Base-by-base conservation (phyloP, 2,888 invertebrate genomes). In the Cecidostiba fungosa region DNA sequence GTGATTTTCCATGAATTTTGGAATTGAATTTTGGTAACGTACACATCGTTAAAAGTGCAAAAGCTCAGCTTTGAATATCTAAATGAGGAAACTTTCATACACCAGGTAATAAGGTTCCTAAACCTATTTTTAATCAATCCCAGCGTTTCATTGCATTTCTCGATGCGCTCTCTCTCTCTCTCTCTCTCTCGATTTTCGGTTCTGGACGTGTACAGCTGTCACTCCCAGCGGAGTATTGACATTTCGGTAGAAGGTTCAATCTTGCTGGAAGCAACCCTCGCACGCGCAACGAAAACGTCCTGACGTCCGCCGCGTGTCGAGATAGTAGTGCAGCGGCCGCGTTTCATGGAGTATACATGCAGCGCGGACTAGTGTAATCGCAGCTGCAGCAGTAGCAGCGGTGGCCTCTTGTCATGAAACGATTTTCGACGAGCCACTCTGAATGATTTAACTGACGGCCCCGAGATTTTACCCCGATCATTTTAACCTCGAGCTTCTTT, bases 161-260 rank as follows among this genome's bases (percentile, higher is more conserved):
- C 54, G n/a, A 54, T 6, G n/a, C 69, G 29, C 32, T 69, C 16
- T 3, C 69, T 69, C 69, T 10, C 29, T 69, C 29, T 26, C 66
- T 66, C 69, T 12, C 69, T 32, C 29, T 29, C 29, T 23, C 39
- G 32, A 36, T 72, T 32, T 39, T 29, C 29, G 29, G 26, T 26
- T 66, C 10, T 10, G 2, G 23, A 8, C 59, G 23, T 23, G 23
- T 59, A 23, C 59, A n/a, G 19, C 39, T 39, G 32, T 39, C 39
- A 12, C 39, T 72, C 72, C 72, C 72, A 19, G 16, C 72, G 72
- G 39, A 36, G 39, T 32, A 39, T n/a, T 36, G 72, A 72, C 39
- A 39, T 23, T 43, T 43, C n/a, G 39, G 39, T 36, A 39, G 72
- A 39, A 19, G 36, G 72, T 72, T 26, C 72, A 72, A 72, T 39